A percentile compares a stretch with the other conserved stretches of the same genome.
These are phyloP conservation scores for Heliconius hewitsoni DNA, from an alignment of 1,140 invertebrate species.

Conservation along the genomic window DNA sequence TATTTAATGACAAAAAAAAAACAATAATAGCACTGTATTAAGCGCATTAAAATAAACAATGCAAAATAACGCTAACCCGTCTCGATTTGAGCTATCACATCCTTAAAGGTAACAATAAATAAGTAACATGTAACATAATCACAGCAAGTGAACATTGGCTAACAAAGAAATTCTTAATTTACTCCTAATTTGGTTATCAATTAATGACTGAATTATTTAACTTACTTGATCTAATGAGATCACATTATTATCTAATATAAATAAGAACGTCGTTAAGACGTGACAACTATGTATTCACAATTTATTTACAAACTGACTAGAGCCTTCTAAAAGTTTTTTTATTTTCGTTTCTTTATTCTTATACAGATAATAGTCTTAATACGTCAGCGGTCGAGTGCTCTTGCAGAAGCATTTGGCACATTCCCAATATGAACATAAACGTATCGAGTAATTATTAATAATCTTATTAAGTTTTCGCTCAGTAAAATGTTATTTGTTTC, in stretches of 20 bases:
- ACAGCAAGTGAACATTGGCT: constrained; percentile 80
- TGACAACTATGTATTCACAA: constrained; percentile 78
- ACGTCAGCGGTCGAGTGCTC: constrained; percentile 62
- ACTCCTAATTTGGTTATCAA: constrained; percentile 76
- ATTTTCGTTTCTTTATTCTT: constrained; percentile 66
- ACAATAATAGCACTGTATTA: constrained; percentile 64
- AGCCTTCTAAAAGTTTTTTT: constrained; percentile 70
- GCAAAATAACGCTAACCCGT: constrained; percentile 72
- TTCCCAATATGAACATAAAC: constrained; percentile 60
- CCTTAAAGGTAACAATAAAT: constrained; percentile 77
- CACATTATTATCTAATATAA: constrained; percentile 76
- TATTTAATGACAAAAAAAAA: constrained; percentile 48
- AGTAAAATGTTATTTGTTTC: constrained; percentile 44
- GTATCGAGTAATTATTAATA: constrained; percentile 30
- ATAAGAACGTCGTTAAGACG: constrained; percentile 74
- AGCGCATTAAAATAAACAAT: constrained; percentile 64
- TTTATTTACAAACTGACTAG: constrained; percentile 80
- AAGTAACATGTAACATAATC: constrained; percentile 79
- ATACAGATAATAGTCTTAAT: constrained; percentile 67
- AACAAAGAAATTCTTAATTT: constrained; percentile 77
- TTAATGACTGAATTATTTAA: constrained; percentile 78
- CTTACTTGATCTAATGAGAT: constrained; percentile 80
- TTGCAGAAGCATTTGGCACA: constrained; percentile 76
- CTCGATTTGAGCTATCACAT: constrained; percentile 76
- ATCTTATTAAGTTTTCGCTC: constrained; percentile 44